A percentile compares a stretch with the other conserved stretches of the same genome.
Evolutionary conservation across 1,140 invertebrate species (phyloP).

Genomic region (Bicyclus anynana): DNA sequence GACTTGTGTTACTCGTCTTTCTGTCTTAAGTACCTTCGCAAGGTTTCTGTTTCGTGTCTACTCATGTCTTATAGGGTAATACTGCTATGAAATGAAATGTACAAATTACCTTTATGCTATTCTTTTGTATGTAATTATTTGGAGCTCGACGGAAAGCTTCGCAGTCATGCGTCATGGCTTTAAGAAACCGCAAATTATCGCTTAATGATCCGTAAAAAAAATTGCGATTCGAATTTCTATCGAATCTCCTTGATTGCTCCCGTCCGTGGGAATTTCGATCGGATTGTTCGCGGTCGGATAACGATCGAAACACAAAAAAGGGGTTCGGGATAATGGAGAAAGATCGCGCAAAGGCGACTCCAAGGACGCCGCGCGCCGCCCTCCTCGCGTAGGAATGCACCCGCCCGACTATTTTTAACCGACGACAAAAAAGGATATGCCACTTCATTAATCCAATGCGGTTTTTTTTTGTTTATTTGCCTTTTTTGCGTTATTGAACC

Average conservation of each 20-base stretch:
- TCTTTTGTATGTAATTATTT: not conserved
- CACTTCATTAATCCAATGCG: not conserved
- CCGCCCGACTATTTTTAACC: conserved; percentile 61
- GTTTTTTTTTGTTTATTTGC: too few relatives aligned
- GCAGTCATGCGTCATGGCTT: not conserved
- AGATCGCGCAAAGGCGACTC: conserved; percentile 39
- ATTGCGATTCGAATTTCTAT: conserved; percentile 54
- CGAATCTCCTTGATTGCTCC: conserved; percentile 49
- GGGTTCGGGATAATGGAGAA: conserved; percentile 62
- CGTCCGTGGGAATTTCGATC: conserved; percentile 62
- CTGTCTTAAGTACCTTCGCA: too few relatives aligned
- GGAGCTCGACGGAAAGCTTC: not conserved
- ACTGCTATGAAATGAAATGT: too few relatives aligned
- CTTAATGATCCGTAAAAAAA: conserved; percentile 41
- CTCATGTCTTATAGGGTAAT: too few relatives aligned
- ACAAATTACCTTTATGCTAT: too few relatives aligned
- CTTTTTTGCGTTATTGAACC: too few relatives aligned
- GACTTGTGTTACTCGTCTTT: too few relatives aligned
- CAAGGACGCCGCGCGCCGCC: conserved; percentile 49
- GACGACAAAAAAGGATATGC: not conserved
- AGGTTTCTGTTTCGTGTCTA: too few relatives aligned
- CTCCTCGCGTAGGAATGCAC: conserved; percentile 50
- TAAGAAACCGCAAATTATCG: conserved; percentile 17
- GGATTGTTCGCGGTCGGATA: conserved; percentile 64
- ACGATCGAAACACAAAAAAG: conserved; percentile 68